A percentile compares a stretch with the other conserved stretches of the same genome.
Conservation (phyloP, 2,113 vertebrate species). For the Gobio gobio region DNA sequence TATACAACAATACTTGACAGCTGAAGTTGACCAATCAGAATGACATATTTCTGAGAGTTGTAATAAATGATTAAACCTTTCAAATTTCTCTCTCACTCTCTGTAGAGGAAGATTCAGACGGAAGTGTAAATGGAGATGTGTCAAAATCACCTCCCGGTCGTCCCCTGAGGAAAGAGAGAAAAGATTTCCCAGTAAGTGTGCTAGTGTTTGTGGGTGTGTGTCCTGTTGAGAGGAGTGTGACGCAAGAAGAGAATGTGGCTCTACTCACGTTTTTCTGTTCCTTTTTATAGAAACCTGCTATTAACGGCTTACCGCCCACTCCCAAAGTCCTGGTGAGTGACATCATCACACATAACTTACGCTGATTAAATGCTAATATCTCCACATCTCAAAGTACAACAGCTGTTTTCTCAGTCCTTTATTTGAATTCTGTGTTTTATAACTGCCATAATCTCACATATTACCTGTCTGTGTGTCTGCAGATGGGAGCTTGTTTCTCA, state of each 20-base stretch:
- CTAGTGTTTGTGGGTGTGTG: conserved; percentile 31
- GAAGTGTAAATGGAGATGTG: conserved; percentile 80
- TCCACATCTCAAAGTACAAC: neutral
- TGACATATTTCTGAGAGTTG: neutral
- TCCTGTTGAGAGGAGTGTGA: neutral
- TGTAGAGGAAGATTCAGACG: conserved; percentile 80
- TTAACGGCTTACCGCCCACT: conserved; percentile 96
- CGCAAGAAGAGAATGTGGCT: conserved; percentile 12
- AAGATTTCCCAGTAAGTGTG: conserved; percentile 89
- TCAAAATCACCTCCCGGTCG: conserved; percentile 79
- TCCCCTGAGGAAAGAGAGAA: conserved; percentile 88
- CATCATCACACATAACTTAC: conserved; percentile 11
- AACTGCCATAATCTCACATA: neutral
- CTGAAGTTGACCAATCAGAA: neutral
- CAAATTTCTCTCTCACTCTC: neutral
- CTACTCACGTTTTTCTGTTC: conserved; percentile 11
- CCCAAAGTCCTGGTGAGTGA: conserved; percentile 97
- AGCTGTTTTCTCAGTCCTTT: neutral
- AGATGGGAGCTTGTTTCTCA: conserved; percentile 99
- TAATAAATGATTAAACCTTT: neutral
- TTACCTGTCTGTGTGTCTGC: conserved; percentile 47
- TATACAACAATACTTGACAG: neutral
- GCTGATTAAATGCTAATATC: neutral
- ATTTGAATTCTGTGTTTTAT: neutral
- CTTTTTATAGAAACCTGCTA: conserved; percentile 86